Evolutionary conservation across 2,113 vertebrate genomes (phyloP), one percentile per base, ranked within the genome.

Genomic region (Cichladusa arquata): DNA sequence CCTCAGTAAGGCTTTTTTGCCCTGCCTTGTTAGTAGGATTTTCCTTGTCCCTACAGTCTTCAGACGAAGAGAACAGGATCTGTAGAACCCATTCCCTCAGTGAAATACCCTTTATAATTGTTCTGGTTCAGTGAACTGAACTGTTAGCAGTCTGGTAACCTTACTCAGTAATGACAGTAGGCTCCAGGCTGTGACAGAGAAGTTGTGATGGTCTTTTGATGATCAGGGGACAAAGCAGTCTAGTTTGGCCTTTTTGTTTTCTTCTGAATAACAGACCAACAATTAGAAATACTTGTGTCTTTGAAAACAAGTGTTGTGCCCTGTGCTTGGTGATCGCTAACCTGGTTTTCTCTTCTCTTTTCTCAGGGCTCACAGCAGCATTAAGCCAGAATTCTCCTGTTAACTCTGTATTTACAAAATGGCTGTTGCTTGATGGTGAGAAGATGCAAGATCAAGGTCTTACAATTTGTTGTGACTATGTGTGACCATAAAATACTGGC

Each of bases 291-390:
- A 28, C 33, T 26, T 26, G 26, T 19, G 36, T 24, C 38, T 81
- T 77, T 83, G 47, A 44, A 7, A 92, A 29, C 19, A 45, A 70
- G 26, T 3, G 19, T 76, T 61, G 11, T 88, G 84, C 50, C n/a
- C 51, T 94, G 66, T 91, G 67, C 31, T 64, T 44, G 74, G 42
- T 92, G 83, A 84, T 42, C 1, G 1, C 82, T 96, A 33, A 95
- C 70, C 28, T 60, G 40, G 8, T 88, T 93, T 62, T 87, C 80
- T 85, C 58, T 91, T 93, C 91, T 88, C 42, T 92, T 95, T 84
- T 78, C 94, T 82, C 97, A 99, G 99, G 99, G 99, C 93, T 99
- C 99, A 95, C 99, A 99, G 69, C 99, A 99, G 97, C 98, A 99
- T 96, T 99, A 98, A 98, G 95, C 89, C 81, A 34, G 92, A 88